Conservation (phyloP, 2,797 vertebrate species). For the Crax fasciolata region DNA sequence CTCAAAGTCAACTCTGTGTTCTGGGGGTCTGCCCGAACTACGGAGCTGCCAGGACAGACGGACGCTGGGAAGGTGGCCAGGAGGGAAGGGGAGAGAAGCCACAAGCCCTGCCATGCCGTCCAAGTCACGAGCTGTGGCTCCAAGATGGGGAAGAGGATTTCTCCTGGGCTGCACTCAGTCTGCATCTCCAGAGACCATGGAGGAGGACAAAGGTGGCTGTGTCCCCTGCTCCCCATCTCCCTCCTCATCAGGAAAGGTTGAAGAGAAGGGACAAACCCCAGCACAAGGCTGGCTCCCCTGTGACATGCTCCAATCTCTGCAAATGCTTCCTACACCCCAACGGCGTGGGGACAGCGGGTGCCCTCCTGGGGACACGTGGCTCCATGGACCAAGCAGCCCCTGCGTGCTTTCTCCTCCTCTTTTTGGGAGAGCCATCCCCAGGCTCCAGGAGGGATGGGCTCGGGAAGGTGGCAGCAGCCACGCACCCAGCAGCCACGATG, state of each 20-base stretch:
- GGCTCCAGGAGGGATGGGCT: neutral
- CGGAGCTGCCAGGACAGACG: neutral
- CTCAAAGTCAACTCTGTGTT: conserved; percentile 65
- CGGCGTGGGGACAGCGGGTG: fast-evolving
- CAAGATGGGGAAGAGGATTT: conserved; percentile 4
- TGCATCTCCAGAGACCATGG: neutral
- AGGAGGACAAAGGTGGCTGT: neutral
- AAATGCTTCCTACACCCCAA: neutral
- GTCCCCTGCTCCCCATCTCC: neutral
- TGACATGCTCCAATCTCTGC: neutral
- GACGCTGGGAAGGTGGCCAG: neutral
- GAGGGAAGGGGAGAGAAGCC: neutral
- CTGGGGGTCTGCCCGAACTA: conserved; percentile 9
- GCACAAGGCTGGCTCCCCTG: neutral
- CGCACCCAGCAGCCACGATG: neutral
- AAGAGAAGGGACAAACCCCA: neutral
- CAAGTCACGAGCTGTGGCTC: neutral
- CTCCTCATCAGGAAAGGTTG: neutral
- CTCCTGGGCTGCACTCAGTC: neutral
- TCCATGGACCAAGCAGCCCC: neutral
- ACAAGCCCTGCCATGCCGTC: neutral
- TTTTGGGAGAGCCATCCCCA: neutral
- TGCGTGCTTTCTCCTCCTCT: neutral
- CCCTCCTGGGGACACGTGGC: neutral
- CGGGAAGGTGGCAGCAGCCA: neutral